These are phyloP conservation scores for Nibea albiflora DNA, from an alignment of 2,113 vertebrate species.

Conservation along the genomic window DNA sequence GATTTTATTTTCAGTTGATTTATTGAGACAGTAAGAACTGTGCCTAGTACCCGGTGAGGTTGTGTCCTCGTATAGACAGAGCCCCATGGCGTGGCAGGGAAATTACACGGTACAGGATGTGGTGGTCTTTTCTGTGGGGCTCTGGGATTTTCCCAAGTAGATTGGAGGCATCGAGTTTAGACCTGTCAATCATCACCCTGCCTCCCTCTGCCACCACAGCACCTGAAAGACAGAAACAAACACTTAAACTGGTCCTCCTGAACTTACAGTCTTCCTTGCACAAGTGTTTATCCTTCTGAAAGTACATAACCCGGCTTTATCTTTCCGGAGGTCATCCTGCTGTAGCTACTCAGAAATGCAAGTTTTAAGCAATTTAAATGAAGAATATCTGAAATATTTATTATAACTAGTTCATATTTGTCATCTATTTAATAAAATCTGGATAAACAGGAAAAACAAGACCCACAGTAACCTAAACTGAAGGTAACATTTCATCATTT, in stretches of 20 bases:
- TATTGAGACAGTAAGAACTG: neutral
- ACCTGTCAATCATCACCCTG: constrained; percentile 85
- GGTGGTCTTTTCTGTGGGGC: constrained; percentile 77
- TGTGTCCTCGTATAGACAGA: constrained; percentile 84
- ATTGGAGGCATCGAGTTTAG: constrained; percentile 91
- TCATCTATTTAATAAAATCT: too few relatives aligned
- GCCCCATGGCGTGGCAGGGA: constrained; percentile 84
- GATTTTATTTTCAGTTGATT: neutral
- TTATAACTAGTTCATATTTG: too few relatives aligned
- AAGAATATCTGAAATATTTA: neutral
- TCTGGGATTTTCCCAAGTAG: constrained; percentile 86
- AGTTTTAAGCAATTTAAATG: neutral
- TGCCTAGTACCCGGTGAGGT: constrained; percentile 80
- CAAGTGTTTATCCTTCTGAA: neutral
- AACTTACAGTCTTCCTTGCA: neutral
- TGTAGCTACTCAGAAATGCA: neutral
- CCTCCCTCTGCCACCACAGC: constrained; percentile 88
- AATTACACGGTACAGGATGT: constrained; percentile 89
- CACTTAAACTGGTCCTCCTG: neutral
- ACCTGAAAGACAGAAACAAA: constrained; percentile 77
- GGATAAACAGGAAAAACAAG: too few relatives aligned
- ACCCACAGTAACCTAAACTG: too few relatives aligned
- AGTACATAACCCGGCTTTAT: neutral
- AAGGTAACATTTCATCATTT: too few relatives aligned
- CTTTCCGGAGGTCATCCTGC: neutral